Evolutionary conservation across 2,113 vertebrate species (phyloP), one percentile per base, ranked within the genome.

Genomic region (Gasterosteus aculeatus): DNA sequence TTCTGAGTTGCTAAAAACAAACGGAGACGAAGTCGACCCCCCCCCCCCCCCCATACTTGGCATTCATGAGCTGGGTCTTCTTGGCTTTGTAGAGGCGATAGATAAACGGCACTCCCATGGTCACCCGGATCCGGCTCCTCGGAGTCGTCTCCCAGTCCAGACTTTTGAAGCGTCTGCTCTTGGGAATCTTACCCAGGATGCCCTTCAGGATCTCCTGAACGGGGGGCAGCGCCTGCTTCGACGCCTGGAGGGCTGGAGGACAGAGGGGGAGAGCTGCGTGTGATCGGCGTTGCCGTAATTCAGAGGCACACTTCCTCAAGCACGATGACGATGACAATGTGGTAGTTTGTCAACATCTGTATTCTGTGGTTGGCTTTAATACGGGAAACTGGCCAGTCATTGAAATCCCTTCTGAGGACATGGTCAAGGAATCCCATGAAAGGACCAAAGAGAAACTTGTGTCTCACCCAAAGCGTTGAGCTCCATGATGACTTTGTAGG

Each of bases 401-500:
- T 10, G 3, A 35, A 35, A 35, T 35, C 5, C 5, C 3, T 35
- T 5, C 33, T 5, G 5, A 35, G 33, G 22, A 26, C 22, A 26
- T 26, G 22, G 22, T 22, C 19, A 54, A 39, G 9, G 18, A 54
- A 7, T 39, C 14, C n/a, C n/a, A 12, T 7, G 4, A 54, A 39
- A 68, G 47, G 11, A 22, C 10, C 2, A 66, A 38, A 51, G n/a
- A 10, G 7, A 53, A 46, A 47, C 31, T 56, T 41, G n/a, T 15
- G 9, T 49, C 78, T 87, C 51, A 96, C 91, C 75, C 67, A 85
- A 54, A n/a, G 4, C 31, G 53, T 82, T 42, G 83, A 93, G 78
- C 86, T 92, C 83, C 89, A 92, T 51, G 68, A 97, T 89, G 80
- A 95, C 92, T 91, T 97, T 96, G 61, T 95, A 95, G 12, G 96